Evolutionary conservation across 2,113 vertebrate species (phyloP).

Genomic region (Lanius ludovicianus): DNA sequence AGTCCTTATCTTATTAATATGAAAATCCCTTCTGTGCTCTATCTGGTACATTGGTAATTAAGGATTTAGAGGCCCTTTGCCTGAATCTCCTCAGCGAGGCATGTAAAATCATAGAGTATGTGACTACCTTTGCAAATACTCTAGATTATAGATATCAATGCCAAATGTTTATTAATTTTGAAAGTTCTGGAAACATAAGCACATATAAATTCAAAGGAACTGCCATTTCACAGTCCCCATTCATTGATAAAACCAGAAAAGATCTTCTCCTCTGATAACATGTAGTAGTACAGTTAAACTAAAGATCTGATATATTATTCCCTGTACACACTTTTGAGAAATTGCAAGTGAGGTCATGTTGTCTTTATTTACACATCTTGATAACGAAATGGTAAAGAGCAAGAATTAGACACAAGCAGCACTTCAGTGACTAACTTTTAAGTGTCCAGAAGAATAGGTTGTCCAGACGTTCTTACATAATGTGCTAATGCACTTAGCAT

Average conservation of each 20-base stretch:
- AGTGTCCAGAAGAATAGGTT: neutral
- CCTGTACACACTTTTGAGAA: neutral
- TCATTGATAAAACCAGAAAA: neutral
- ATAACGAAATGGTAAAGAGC: rapidly evolving
- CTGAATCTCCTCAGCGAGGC: neutral
- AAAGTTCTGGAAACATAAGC: neutral
- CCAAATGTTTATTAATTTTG: neutral
- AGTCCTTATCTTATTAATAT: constrained; percentile 6
- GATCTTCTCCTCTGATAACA: neutral
- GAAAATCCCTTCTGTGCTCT: constrained; percentile 15
- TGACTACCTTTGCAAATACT: neutral
- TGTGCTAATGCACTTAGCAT: neutral
- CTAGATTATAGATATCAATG: neutral
- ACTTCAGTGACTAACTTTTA: neutral
- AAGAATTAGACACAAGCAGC: neutral
- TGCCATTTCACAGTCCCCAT: neutral
- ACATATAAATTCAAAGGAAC: neutral
- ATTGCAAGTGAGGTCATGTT: neutral
- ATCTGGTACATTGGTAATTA: neutral
- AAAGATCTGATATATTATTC: neutral
- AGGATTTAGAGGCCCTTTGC: neutral
- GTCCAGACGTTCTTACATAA: neutral
- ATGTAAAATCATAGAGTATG: neutral
- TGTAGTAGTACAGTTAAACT: neutral
- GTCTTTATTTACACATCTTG: rapidly evolving